These are phyloP conservation scores for Nemurella pictetii DNA, from an alignment of 2,888 invertebrate genomes.

Conservation along the genomic window DNA sequence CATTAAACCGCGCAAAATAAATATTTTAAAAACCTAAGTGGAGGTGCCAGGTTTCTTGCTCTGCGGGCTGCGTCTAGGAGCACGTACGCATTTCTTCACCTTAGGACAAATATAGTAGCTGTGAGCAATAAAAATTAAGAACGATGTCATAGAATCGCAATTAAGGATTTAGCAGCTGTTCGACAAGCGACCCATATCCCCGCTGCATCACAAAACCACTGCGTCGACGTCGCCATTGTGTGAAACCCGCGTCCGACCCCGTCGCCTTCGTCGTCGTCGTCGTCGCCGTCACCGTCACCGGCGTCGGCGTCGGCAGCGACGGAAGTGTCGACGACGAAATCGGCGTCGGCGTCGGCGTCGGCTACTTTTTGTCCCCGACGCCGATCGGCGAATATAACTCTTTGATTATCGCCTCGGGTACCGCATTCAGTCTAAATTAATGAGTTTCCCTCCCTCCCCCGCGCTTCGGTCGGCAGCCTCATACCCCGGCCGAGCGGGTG, in stretches of 20 bases:
- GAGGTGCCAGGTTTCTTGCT: neutral
- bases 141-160: neutral
- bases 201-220: neutral
- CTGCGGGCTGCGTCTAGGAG: neutral
- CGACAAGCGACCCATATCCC: neutral
- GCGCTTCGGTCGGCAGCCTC: neutral
- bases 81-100: too few species aligned
- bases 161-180: neutral
- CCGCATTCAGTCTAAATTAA: constrained; percentile 26
- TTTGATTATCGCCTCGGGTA: neutral
- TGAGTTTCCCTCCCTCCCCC: constrained; percentile 24
- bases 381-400: constrained; percentile 6
- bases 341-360: neutral
- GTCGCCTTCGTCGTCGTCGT: neutral
- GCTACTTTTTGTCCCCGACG: constrained; percentile 5
- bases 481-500: neutral
- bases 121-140: too few species aligned
- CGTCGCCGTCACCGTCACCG: neutral
- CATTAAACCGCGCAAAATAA: neutral
- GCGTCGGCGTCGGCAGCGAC: neutral
- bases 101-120: too few species aligned
- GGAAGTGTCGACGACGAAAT: neutral
- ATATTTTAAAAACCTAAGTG: neutral
- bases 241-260: neutral
- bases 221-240: neutral